Conservation (phyloP, 2,113 vertebrate genomes). For the Barnardius zonarius region DNA sequence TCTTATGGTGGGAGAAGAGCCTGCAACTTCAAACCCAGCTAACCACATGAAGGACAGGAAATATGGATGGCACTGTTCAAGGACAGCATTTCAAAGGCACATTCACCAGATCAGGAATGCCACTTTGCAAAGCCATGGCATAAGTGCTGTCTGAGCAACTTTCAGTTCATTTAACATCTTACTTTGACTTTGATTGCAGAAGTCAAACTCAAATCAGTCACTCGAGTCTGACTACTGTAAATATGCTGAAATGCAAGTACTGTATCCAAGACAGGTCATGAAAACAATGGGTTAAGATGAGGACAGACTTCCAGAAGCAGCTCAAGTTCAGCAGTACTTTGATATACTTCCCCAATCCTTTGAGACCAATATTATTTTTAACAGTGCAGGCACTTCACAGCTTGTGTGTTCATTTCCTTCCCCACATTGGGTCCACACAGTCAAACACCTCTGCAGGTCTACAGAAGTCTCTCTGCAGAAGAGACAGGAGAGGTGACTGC, state of each 20-base stretch:
- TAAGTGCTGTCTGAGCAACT: background rate
- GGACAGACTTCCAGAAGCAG: background rate
- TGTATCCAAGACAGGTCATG: background rate
- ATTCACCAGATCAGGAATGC: background rate
- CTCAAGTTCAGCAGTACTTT: background rate
- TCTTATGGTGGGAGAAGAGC: background rate
- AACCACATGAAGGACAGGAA: background rate
- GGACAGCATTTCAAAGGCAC: background rate
- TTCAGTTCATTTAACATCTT: background rate
- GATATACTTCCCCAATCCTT: constrained; percentile 12
- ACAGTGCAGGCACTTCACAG: background rate
- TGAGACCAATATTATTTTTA: background rate
- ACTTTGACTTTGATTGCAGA: background rate
- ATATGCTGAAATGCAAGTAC: background rate
- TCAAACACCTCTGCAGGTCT: background rate
- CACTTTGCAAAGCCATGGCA: background rate
- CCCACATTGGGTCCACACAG: background rate
- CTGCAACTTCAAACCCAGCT: background rate
- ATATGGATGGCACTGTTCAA: background rate
- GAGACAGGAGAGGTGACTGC: background rate
- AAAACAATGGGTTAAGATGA: background rate
- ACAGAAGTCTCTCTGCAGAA: background rate
- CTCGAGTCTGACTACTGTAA: background rate
- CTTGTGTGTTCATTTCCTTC: background rate
- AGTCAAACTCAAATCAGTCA: background rate